Evolutionary conservation across 2,888 invertebrate genomes (phyloP).

Genomic region (Gisinianus flammeolus): DNA sequence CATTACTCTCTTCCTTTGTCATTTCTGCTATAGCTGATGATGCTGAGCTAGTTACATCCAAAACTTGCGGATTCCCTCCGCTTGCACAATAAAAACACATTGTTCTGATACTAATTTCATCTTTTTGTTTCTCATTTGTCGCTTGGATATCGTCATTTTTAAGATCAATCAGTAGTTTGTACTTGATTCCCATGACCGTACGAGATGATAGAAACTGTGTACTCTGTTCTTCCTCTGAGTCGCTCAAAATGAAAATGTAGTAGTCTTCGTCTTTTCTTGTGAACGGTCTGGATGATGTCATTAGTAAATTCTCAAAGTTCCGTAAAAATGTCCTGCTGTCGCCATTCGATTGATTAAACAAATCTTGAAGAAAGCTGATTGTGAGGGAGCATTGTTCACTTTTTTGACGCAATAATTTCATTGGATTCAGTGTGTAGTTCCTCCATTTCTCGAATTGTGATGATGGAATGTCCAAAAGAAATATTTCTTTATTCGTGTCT

Average conservation of each 20-base stretch:
- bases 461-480: background rate
- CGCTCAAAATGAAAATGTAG: background rate
- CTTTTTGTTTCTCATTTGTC: no score
- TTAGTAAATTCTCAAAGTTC: background rate
- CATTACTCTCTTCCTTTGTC: no score
- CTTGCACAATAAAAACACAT: no score
- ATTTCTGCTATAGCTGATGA: no score
- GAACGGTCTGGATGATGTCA: background rate
- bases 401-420: constrained; percentile 10
- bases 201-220: background rate
- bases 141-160: no score
- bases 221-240: background rate
- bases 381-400: constrained; percentile 1
- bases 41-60: no score
- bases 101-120: no score
- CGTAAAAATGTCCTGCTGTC: background rate
- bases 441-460: no score
- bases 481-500: background rate
- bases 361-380: background rate
- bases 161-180: background rate
- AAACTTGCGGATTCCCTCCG: no score
- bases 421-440: no score
- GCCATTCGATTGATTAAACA: no score
- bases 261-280: constrained; percentile 16
- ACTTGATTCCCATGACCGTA: constrained; percentile 13